Conservation (phyloP, 1,140 invertebrate species). For the Solen grandis region DNA sequence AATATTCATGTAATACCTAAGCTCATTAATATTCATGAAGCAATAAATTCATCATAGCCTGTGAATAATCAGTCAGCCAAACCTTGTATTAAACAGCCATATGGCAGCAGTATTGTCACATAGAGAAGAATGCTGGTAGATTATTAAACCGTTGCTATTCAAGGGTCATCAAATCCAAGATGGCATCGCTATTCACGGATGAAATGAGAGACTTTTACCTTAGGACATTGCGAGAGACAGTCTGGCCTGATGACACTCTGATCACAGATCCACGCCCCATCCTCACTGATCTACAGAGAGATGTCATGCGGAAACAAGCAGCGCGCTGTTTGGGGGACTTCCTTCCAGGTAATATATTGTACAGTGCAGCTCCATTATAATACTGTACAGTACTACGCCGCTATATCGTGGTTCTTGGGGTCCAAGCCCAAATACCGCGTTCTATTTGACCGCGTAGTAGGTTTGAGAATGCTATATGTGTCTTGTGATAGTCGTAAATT, state of each 20-base stretch:
- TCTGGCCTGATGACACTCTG: slow-evolving; percentile 36
- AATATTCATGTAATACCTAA: too few species aligned
- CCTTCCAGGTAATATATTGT: slow-evolving; percentile 49
- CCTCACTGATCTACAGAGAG: slow-evolving; percentile 35
- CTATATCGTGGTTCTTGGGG: too few species aligned
- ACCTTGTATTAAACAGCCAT: not conserved
- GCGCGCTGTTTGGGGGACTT: slow-evolving; percentile 22
- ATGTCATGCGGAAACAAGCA: slow-evolving; percentile 22
- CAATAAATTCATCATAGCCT: too few species aligned
- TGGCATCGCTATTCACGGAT: slow-evolving; percentile 8
- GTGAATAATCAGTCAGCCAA: not conserved
- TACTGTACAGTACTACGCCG: too few species aligned
- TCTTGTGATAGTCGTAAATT: not conserved
- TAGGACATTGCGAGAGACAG: slow-evolving; percentile 25
- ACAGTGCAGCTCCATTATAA: too few species aligned
- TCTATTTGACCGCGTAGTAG: too few species aligned
- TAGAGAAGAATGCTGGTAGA: too few species aligned
- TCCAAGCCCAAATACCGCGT: too few species aligned
- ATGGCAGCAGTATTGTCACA: too few species aligned
- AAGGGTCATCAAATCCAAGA: slow-evolving; percentile 27
- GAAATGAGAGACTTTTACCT: slow-evolving; percentile 42
- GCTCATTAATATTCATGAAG: too few species aligned
- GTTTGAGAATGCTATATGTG: not conserved
- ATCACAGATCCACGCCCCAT: not conserved
- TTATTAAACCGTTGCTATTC: too few species aligned